phyloP scores from a whole-genome alignment of 2,888 invertebrate genomes.

The Dryobota labecula region DNA sequence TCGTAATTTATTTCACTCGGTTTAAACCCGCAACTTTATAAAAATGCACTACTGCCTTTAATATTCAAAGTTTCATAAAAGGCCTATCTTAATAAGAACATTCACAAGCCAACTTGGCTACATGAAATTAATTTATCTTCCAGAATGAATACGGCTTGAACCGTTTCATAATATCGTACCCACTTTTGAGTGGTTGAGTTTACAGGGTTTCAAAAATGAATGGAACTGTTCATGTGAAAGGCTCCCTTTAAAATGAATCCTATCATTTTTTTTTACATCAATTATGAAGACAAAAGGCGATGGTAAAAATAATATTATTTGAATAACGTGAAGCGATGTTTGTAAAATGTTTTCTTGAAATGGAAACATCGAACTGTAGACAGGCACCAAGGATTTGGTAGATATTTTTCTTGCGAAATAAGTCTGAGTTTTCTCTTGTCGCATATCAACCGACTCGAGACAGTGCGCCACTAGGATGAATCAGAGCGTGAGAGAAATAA shows the following conservation, averaged over 20 bases:
- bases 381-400: constrained; percentile 31
- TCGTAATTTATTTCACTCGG: not conserved
- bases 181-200: constrained; percentile 35
- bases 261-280: constrained; percentile 42
- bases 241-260: constrained; percentile 26
- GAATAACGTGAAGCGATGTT: constrained; percentile 17
- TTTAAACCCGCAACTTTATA: not conserved
- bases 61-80: constrained; percentile 24
- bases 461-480: constrained; percentile 69
- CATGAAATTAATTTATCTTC: constrained; percentile 46
- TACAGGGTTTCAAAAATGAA: constrained; percentile 31
- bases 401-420: constrained; percentile 57
- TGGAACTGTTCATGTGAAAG: constrained; percentile 36
- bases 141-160: constrained; percentile 32
- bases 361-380: constrained; percentile 32
- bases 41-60: not conserved
- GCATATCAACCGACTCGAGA: constrained; percentile 66
- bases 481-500: constrained; percentile 76
- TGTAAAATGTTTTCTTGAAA: constrained; percentile 29
- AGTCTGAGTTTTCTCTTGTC: constrained; percentile 67
- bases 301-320: constrained; percentile 22
- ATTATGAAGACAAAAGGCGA: constrained; percentile 20
- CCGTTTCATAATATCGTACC: constrained; percentile 38
- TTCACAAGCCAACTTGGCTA: constrained; percentile 29
- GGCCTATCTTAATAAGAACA: constrained; percentile 16